phyloP scores from a whole-genome alignment of 2,888 invertebrate species.

The Cinara cedri region DNA sequence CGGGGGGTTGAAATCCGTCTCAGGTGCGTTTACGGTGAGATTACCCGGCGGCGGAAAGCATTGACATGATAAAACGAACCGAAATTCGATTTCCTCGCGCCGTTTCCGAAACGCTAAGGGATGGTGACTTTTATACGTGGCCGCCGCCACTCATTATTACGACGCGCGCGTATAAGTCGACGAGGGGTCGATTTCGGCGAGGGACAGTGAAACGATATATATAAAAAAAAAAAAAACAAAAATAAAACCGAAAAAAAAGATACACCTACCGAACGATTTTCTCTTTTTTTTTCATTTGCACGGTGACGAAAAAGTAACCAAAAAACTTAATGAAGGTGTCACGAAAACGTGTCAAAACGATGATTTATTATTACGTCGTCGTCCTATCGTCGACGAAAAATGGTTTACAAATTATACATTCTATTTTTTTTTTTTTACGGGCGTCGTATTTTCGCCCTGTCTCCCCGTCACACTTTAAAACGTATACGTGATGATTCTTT shows the following conservation, averaged over 20 bases:
- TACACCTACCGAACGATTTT: too few relatives aligned
- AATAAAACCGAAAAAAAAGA: neutral
- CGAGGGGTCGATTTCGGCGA: neutral
- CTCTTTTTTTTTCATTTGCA: neutral
- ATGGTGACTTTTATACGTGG: neutral
- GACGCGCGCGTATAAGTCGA: neutral
- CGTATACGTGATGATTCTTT: too few relatives aligned
- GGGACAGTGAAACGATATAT: neutral
- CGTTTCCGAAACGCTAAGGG: neutral
- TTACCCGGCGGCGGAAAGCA: slow-evolving; percentile 15
- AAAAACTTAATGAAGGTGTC: slow-evolving; percentile 10
- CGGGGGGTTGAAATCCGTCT: slow-evolving; percentile 48
- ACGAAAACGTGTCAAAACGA: neutral
- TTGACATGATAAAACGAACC: slow-evolving; percentile 46
- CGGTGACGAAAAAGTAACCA: too few relatives aligned
- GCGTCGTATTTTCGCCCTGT: too few relatives aligned
- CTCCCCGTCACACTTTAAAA: too few relatives aligned
- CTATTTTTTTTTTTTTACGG: too few relatives aligned
- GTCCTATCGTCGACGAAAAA: slow-evolving; percentile 2
- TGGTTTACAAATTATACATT: too few relatives aligned
- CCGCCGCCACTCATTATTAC: too few relatives aligned
- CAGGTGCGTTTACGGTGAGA: slow-evolving; percentile 43
- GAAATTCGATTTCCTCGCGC: slow-evolving; percentile 44
- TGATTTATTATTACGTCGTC: slow-evolving; percentile 3
- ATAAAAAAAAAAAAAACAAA: too few relatives aligned